These are phyloP conservation scores for Pseudonaja textilis DNA, from an alignment of 2,113 vertebrate genomes.

Conservation along the genomic window DNA sequence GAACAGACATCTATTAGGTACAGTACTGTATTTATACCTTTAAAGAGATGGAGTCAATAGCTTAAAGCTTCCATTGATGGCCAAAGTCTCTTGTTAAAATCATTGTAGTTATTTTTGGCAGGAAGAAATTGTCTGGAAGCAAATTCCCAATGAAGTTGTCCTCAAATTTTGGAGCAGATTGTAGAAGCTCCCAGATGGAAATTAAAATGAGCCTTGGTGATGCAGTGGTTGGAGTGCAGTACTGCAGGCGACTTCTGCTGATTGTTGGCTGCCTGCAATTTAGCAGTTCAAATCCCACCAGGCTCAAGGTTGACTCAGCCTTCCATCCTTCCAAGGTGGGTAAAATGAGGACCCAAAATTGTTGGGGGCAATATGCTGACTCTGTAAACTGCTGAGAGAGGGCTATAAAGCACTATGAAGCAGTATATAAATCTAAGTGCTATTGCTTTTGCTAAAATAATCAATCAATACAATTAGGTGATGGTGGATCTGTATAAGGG, in stretches of 20 bases:
- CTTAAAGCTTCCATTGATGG: neutral
- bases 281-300: no score
- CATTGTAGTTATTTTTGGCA: neutral
- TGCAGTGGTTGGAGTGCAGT: no score
- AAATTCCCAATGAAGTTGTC: neutral
- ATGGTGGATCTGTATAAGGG: neutral
- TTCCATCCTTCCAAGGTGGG: no score
- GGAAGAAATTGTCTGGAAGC: neutral
- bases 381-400: no score
- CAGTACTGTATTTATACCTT: neutral
- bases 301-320: no score
- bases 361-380: no score
- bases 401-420: no score
- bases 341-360: no score
- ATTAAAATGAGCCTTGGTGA: neutral
- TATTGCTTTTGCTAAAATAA: neutral
- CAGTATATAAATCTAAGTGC: no score
- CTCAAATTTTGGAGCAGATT: neutral
- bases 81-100: neutral
- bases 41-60: neutral
- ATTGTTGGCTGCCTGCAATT: no score
- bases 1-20: neutral
- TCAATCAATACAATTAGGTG: neutral
- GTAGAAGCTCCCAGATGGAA: neutral
- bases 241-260: no score